phyloP scores from a whole-genome alignment of 1,140 invertebrate genomes.

The Coptotermes formosanus region DNA sequence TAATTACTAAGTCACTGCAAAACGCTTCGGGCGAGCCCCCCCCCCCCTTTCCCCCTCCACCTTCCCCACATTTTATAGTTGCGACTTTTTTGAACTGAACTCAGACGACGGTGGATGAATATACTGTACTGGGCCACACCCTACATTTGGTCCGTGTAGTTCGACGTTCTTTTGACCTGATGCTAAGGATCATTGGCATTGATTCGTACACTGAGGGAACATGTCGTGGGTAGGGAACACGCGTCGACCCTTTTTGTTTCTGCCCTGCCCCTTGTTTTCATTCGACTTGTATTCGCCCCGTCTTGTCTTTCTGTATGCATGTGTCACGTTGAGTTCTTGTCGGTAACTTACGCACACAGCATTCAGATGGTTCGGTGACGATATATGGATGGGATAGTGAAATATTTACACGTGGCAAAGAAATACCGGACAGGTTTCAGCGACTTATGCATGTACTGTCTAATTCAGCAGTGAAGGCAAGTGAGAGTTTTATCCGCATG shows the following conservation, averaged over 20 bases:
- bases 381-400: neutral
- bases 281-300: neutral
- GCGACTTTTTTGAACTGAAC: slow-evolving; percentile 1
- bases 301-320: slow-evolving; percentile 2
- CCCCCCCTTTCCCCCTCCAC: neutral
- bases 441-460: no score
- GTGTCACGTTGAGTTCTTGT: neutral
- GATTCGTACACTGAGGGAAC: neutral
- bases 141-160: slow-evolving; percentile 4
- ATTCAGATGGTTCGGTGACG: neutral
- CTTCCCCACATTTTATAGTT: neutral
- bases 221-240: neutral
- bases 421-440: no score
- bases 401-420: neutral
- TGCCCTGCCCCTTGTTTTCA: slow-evolving; percentile 2
- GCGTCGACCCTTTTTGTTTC: neutral
- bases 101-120: neutral
- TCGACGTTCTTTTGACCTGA: neutral
- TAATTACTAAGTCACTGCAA: neutral
- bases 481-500: no score
- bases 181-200: neutral
- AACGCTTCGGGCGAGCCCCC: neutral
- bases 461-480: no score
- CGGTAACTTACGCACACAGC: neutral
- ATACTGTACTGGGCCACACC: neutral